Evolutionary conservation across 2,888 invertebrate species (phyloP), one percentile per base, ranked within the genome.

Genomic region (Molorchus minor): DNA sequence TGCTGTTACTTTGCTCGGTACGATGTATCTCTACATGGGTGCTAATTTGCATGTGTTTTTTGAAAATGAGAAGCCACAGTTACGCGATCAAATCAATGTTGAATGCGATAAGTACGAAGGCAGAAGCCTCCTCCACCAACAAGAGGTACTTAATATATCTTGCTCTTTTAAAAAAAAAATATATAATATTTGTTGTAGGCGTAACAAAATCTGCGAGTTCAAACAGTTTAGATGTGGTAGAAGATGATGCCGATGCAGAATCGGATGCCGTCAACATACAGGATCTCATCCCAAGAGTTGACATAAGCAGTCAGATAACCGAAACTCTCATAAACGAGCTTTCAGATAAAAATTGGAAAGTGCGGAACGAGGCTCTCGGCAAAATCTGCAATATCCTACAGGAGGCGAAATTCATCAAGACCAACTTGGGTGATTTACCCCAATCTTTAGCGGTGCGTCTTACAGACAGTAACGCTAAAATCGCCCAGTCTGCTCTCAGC

Each of bases 311-410:
- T 2, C 90, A 91, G 70, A 90, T 97, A 62, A 94, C 94, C 0
- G 92, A 93, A 68, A 81, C 88, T 0, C 81, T 97, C 0, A 80
- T 96, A 2, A 87, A 85, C 4, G 94, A 96, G 79, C 84, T 96
- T 68, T 85, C 87, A 16, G 94, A 96, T 79, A 95, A 94, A 80
- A 94, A 94, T 81, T 98, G 97, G 97, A 97, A 97, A 84, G 90
- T 89, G 67, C 84, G 92, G 57, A 89, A 88, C 69, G 92, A 93
- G 80, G 92, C 87, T 0, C 76, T 93, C 15, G 87, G 86, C 66
- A 91, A 92, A 80, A 81, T 94, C 12, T 86, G 84, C 55, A 84
- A 83, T 0, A 88, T 94, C 36, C 82, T 95, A 29, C 85, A 82
- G 13, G 92, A 89, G 51, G 90, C 92, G 0, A 89, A 92, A 67